Evolutionary conservation across 2,888 invertebrate genomes (phyloP).

Genomic region (Rhingia rostrata): DNA sequence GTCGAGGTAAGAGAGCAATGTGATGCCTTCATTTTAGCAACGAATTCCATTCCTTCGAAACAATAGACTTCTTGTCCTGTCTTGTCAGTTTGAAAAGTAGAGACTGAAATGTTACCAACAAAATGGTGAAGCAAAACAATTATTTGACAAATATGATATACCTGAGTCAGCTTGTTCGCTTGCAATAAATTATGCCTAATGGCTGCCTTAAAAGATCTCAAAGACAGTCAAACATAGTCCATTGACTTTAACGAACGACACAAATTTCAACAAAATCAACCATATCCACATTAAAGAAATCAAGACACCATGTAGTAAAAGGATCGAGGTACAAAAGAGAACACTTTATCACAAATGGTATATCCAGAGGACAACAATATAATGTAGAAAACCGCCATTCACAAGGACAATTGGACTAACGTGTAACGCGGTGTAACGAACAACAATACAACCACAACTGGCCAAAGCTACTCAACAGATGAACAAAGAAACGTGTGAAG

Average conservation of each 20-base stretch:
- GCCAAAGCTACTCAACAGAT: conserved; percentile 17
- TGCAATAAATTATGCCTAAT: too few species aligned
- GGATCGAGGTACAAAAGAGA: conserved; percentile 20
- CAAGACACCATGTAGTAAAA: conserved; percentile 13
- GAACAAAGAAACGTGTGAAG: conserved; percentile 21
- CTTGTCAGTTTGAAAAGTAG: too few species aligned
- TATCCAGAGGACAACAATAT: conserved; percentile 26
- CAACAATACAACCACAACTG: conserved; percentile 30
- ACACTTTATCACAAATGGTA: conserved; percentile 28
- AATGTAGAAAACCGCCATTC: conserved; percentile 14
- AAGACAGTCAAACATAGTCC: not conserved
- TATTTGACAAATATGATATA: too few species aligned
- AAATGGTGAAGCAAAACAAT: too few species aligned
- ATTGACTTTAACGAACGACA: not conserved
- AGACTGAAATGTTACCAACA: not conserved
- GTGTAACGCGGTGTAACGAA: conserved; percentile 30
- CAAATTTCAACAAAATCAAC: not conserved
- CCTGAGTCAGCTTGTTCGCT: too few species aligned
- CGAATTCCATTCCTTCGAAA: too few species aligned
- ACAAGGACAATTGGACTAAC: conserved; percentile 19
- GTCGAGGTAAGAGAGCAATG: too few species aligned
- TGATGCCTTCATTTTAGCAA: too few species aligned
- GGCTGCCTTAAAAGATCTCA: not conserved
- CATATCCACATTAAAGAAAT: conserved; percentile 26
- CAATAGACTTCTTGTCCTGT: too few species aligned